phyloP scores from a whole-genome alignment of 1,140 invertebrate species.

The Hylaeus anthracinus region DNA sequence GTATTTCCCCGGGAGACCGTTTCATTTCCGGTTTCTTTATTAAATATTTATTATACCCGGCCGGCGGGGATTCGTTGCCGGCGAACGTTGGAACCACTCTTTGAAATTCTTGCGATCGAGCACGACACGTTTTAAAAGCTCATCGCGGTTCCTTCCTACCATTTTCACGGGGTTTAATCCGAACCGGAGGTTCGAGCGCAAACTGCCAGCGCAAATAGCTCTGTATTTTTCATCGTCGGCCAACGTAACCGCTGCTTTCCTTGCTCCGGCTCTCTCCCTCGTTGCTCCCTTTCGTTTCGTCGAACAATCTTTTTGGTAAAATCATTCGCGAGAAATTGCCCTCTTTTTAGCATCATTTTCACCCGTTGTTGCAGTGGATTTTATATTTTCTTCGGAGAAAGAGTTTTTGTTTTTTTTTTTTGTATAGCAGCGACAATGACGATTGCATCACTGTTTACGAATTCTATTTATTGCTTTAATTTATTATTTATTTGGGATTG shows the following conservation, averaged over 20 bases:
- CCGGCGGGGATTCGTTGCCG: not conserved
- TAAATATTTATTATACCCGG: slow-evolving; percentile 40
- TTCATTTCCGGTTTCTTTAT: slow-evolving; percentile 38
- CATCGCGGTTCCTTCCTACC: not conserved
- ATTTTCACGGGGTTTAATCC: not conserved
- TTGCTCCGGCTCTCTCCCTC: not conserved
- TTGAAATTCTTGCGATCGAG: not conserved
- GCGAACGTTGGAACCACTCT: no score
- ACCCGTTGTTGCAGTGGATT: no score
- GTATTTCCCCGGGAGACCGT: slow-evolving; percentile 43
- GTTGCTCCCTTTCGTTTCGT: not conserved
- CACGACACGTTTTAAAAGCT: slow-evolving; percentile 3
- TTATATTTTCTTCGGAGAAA: no score
- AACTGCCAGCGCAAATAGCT: not conserved
- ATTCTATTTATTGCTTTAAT: no score
- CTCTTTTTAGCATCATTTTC: no score
- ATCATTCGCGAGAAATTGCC: not conserved
- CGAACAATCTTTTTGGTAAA: not conserved
- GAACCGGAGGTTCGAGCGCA: not conserved
- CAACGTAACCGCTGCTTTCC: not conserved
- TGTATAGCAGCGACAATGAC: no score
- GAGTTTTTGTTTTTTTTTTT: no score
- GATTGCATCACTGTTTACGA: no score
- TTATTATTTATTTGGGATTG: no score
- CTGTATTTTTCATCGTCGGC: not conserved